Evolutionary conservation across 2,888 invertebrate genomes (phyloP), one percentile per base, ranked within the genome.

Genomic region (Proisotoma minuta): DNA sequence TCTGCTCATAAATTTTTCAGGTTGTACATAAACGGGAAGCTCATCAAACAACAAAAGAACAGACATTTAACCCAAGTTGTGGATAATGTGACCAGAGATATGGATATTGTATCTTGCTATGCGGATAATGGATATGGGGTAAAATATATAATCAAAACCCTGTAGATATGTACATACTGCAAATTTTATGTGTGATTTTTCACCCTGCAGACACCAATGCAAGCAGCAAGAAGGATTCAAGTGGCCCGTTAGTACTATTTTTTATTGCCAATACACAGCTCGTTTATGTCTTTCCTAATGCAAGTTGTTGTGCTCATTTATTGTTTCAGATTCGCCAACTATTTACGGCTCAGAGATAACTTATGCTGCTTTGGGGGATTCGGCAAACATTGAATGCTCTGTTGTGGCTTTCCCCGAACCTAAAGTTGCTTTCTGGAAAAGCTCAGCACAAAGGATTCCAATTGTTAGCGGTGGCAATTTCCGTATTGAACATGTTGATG

Each of bases 1-100:
- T n/a, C n/a, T n/a, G n/a, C n/a, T n/a, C n/a, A n/a, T n/a, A n/a
- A n/a, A n/a, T n/a, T n/a, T n/a, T n/a, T n/a, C n/a, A n/a, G n/a
- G n/a, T 79, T 91, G 0, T 91, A 90, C 76, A 87, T 91, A 64
- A 85, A 86, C 63, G 87, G 88, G 75, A 78, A 85, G 61, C 81
- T 90, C n/a, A 86, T 90, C n/a, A 81, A 88, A 1, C 88, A 90
- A 78, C 89, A 89, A 68, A 86, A 85, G 34, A 88, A 89, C 0
- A 81, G 90, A 0, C 90, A 91, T 77, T 88, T 91, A 88, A 89
- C 91, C 47, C 88, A 90, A 0, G 87, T 88, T n/a, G 86, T 90
- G 65, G 86, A 88, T 76, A 91, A 91, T 77, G 87, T 91, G 12
- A 88, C 89, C 0, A 82, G 87, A 1, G 89, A 89, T 77, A 90